Percentiles rank a stretch among this genome's conserved stretches.
These are phyloP conservation scores for Diarsia rubi DNA, from an alignment of 2,888 invertebrate species.

Conservation along the genomic window DNA sequence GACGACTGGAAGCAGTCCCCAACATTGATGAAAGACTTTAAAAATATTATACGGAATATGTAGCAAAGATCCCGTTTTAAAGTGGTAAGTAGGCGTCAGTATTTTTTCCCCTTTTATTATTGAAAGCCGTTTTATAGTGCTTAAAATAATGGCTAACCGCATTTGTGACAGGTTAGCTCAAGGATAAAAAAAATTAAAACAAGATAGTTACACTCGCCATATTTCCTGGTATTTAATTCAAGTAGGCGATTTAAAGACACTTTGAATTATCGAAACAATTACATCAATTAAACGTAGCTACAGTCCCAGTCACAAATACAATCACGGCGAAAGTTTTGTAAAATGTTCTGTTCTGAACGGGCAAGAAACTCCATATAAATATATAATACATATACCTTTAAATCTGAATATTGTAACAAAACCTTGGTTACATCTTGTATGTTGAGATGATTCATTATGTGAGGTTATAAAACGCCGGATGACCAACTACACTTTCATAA, in stretches of 20 bases:
- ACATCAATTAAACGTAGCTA: too few species aligned
- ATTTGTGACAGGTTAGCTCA: background rate
- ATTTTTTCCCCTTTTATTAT: background rate
- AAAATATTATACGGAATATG: background rate
- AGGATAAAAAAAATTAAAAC: background rate
- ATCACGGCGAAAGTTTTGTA: too few species aligned
- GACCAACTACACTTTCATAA: background rate
- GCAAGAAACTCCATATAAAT: too few species aligned
- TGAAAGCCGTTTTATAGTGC: background rate
- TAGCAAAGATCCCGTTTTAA: background rate
- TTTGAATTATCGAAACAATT: too few species aligned
- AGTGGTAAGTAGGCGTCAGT: background rate
- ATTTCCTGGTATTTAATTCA: background rate
- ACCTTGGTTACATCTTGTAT: too few species aligned
- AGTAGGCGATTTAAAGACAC: too few species aligned
- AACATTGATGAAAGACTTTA: slow-evolving; percentile 4
- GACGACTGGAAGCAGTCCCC: too few species aligned
- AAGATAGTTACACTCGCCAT: background rate
- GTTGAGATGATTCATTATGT: too few species aligned
- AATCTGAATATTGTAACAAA: too few species aligned
- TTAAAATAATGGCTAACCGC: background rate
- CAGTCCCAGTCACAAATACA: too few species aligned
- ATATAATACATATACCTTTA: too few species aligned
- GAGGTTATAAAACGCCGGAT: background rate
- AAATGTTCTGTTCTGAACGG: too few species aligned